phyloP scores from a whole-genome alignment of 2,888 invertebrate genomes.

The Parelbella ahira region DNA sequence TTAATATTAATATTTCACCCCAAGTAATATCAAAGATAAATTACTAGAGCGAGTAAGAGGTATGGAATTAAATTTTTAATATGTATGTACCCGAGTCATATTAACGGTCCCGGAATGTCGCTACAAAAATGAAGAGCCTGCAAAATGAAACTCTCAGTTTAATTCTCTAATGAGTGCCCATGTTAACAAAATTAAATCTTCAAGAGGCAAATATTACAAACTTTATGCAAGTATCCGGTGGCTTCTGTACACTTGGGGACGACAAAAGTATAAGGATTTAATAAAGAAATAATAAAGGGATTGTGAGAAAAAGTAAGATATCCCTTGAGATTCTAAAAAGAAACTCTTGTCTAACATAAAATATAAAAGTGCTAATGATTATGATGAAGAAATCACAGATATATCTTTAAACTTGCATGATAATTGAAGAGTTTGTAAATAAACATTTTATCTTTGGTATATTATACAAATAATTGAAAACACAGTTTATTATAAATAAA shows the following conservation, averaged over 20 bases:
- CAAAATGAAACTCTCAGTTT: constrained; percentile 37
- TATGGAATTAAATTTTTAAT: constrained; percentile 18
- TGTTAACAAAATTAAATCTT: constrained; percentile 54
- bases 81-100: constrained; percentile 10
- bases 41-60: constrained; percentile 12
- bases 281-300: too few species aligned
- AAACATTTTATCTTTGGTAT: too few species aligned
- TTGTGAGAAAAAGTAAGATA: too few species aligned
- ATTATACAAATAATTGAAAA: too few species aligned
- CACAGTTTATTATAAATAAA: too few species aligned
- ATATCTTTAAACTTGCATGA: too few species aligned
- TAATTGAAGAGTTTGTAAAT: too few species aligned
- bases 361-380: too few species aligned
- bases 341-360: too few species aligned
- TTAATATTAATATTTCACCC: background rate
- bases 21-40: constrained; percentile 1
- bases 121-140: constrained; percentile 25
- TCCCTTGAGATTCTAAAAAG: too few species aligned
- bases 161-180: constrained; percentile 40
- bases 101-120: constrained; percentile 9
- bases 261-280: background rate
- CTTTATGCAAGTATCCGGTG: constrained; percentile 26
- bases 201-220: constrained; percentile 50
- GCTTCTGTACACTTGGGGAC: background rate
- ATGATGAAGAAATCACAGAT: too few species aligned